Evolutionary conservation across 2,797 vertebrate species (phyloP).

Genomic region (Oryzias dopingdopingensis): DNA sequence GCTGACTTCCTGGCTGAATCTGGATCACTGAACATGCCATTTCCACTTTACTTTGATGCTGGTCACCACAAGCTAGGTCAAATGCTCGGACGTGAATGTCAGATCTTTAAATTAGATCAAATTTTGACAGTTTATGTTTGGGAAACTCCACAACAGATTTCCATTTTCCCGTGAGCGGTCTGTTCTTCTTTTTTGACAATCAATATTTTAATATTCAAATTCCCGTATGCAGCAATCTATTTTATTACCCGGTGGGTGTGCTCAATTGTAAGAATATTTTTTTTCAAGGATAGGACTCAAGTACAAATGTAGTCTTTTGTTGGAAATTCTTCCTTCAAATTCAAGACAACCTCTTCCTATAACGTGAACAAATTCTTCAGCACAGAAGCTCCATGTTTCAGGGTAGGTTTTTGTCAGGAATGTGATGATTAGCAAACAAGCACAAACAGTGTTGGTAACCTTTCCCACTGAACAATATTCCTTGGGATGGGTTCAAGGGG

Average conservation of each 20-base stretch:
- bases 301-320: too few species aligned
- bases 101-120: slow-evolving; percentile 41
- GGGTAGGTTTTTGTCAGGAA: slow-evolving; percentile 58
- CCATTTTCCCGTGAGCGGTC: slow-evolving; percentile 25
- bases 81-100: slow-evolving; percentile 55
- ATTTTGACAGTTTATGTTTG: slow-evolving; percentile 1
- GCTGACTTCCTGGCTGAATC: slow-evolving; percentile 69
- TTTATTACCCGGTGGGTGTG: slow-evolving; percentile 41
- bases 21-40: slow-evolving; percentile 74
- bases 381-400: slow-evolving; percentile 62
- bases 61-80: slow-evolving; percentile 65
- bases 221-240: slow-evolving; percentile 62
- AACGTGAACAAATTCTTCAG: slow-evolving; percentile 74
- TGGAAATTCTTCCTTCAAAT: too few species aligned
- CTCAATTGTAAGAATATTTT: too few species aligned
- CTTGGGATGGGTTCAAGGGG: slow-evolving; percentile 62
- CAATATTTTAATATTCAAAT: slow-evolving; percentile 54
- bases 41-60: slow-evolving; percentile 78
- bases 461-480: slow-evolving; percentile 64
- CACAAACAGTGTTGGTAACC: slow-evolving; percentile 73
- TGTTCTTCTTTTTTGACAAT: slow-evolving; percentile 52
- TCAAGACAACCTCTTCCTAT: slow-evolving; percentile 34
- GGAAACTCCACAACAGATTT: slow-evolving; percentile 26
- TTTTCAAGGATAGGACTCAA: too few species aligned
- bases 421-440: slow-evolving; percentile 70